A percentile compares a stretch with the other conserved stretches of the same genome.
Conservation (phyloP, 64 coral and sea anemone genomes). For the Montipora sp. region DNA sequence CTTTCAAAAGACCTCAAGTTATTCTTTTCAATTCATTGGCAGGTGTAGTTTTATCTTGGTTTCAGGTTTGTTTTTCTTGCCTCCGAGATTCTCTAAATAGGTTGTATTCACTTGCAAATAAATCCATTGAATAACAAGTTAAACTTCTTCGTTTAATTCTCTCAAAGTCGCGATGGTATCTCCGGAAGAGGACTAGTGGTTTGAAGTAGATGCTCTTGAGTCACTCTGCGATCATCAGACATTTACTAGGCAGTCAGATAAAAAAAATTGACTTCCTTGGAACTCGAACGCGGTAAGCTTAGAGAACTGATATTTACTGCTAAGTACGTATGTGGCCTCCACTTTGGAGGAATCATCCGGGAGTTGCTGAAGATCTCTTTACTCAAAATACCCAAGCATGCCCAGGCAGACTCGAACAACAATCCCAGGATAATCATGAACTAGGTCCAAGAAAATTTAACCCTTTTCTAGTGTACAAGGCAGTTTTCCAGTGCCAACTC, state of each 20-base stretch:
- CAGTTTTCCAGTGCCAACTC: background rate
- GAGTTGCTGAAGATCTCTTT: no score
- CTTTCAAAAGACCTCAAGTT: slow-evolving; percentile 17
- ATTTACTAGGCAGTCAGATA: background rate
- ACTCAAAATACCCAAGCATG: background rate
- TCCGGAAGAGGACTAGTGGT: background rate
- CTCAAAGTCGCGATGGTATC: slow-evolving; percentile 10
- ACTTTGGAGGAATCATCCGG: background rate
- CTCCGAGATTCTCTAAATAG: background rate
- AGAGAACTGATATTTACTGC: background rate
- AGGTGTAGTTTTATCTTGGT: background rate
- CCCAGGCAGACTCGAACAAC: background rate
- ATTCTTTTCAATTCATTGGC: background rate
- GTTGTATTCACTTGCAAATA: background rate
- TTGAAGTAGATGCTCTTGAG: background rate
- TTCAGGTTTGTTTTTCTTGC: background rate
- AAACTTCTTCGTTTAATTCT: background rate
- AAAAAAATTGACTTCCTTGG: background rate
- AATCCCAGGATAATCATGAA: background rate
- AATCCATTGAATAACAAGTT: background rate
- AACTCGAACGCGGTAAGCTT: background rate
- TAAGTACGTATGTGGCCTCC: background rate
- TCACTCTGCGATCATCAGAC: background rate
- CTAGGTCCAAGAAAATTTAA: background rate
- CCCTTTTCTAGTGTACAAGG: background rate